These are phyloP conservation scores for Drosophila sproati DNA, from an alignment of 1,140 invertebrate genomes.

Conservation along the genomic window DNA sequence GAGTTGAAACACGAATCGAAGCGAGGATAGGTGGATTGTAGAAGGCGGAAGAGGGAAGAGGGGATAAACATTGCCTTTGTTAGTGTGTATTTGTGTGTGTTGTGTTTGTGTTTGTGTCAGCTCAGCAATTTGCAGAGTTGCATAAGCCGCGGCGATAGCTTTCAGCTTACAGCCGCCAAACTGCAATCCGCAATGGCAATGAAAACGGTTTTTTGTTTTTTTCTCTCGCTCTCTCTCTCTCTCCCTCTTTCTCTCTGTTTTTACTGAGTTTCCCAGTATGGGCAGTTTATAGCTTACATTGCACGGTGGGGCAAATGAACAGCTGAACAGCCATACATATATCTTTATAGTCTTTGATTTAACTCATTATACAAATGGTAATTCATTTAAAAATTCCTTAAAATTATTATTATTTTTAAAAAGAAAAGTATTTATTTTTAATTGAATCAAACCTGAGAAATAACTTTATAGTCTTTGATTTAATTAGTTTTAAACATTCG, in stretches of 20 bases:
- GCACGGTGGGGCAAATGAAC: not conserved
- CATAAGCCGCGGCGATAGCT: constrained; percentile 44
- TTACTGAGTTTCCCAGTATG: constrained; percentile 2
- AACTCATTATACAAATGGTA: no score
- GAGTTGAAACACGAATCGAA: constrained; percentile 49
- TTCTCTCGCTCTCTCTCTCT: not conserved
- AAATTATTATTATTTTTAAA: no score
- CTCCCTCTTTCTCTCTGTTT: not conserved
- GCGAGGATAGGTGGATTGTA: constrained; percentile 1
- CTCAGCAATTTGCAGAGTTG: constrained; percentile 53
- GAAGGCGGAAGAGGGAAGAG: not conserved
- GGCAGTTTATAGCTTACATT: constrained; percentile 14
- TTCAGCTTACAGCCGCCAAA: constrained; percentile 43
- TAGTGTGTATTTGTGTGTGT: not conserved
- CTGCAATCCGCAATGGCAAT: constrained; percentile 40
- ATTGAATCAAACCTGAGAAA: no score
- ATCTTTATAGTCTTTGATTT: no score
- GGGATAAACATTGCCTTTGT: not conserved
- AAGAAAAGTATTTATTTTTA: no score
- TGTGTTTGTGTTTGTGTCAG: constrained; percentile 24
- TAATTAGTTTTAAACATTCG: constrained; percentile 13
- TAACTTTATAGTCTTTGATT: no score
- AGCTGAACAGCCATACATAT: not conserved
- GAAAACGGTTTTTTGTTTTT: not conserved
- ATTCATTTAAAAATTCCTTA: no score